Base-by-base conservation (phyloP, 1,140 invertebrate species). In the Theocolax elegans region DNA sequence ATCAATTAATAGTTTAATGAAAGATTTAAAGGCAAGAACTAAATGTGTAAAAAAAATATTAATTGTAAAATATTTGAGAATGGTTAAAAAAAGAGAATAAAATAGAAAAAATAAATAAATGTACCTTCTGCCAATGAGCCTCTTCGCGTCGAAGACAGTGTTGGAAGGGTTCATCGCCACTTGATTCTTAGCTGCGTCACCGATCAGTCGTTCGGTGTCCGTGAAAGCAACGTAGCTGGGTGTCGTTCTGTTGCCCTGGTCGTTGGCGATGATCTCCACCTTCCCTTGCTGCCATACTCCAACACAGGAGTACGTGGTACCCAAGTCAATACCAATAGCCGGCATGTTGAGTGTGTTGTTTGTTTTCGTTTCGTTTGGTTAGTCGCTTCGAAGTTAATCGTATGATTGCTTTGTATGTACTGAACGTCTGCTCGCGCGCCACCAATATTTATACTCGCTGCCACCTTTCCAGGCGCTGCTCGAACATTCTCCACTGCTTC, bases 261-360 rank as follows among this genome's bases (percentile, higher is more conserved):
- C 95, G 81, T 97, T 97, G 77, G 95, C 94, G 76, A 97, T 96
- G 77, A 97, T 96, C n/a, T 84, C 95, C 44, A 96, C 92, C 85
- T 95, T 95, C 56, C 91, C 94, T 92, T 13, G 93, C 91, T 13
- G 91, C 91, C 79, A 93, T 87, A 76, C 87, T 92, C 81, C 95
- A 27, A 97, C 95, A 85, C 96, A 97, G 66, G 92, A 93, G 15
- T 94, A 95, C 27, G 95, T 97, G 23, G 94, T 97, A 42, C 95
- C 87, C 85, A 97, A 97, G 25, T 95, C 95, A 87, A 96, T 95
- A 82, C 97, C 95, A 80, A 97, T 97, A 76, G 95, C 94, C 84
- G 96, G 96, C 92, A 85, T 95, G 95, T 94, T 3, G 94, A 95
- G 79, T 40, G 15, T 42, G n/a, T n/a, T n/a, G n/a, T n/a, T n/a